Evolutionary conservation across 2,888 invertebrate species (phyloP), one percentile per base, ranked within the genome.

Genomic region (Liodrosophila aerea): DNA sequence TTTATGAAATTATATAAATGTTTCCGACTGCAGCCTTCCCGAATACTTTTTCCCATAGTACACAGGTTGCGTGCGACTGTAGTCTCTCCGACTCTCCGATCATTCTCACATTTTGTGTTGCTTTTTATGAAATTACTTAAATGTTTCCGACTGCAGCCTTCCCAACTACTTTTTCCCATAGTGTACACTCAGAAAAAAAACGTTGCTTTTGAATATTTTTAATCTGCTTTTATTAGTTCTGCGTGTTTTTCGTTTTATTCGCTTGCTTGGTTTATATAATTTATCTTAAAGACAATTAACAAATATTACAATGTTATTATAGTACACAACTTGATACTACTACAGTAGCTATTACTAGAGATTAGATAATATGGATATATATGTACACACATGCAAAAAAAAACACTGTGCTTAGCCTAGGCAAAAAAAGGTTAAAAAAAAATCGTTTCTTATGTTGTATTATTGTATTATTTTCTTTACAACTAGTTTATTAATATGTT

Each of bases 281-380:
- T 80, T 65, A 78, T 85, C 83, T 85, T 82, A 81, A 64, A 73
- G 85, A 78, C 76, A 85, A 51, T 71, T 76, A 82, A 76, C 83
- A 82, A 70, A 51, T 75, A 62, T 62, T 61, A 62, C 50, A 43
- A 53, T 51, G 30, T 37, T 71, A 59, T 65, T 73, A 70, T 64
- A 44, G 60, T 56, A 57, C 73, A 67, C 57, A 58, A 64, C 43
- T 15, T 44, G 36, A 46, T 56, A 59, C 36, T 37, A 30, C 30
- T 53, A 53, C n/a, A n/a, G n/a, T n/a, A 8, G 16, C 8, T 22
- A 22, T 5, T 4, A 22, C 22, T 41, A 41, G 40, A 27, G 12
- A 41, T 27, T 41, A 27, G 27, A 36, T 53, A 37, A 44, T 54
- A 9, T 41, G 47, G 68, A 60, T 46, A 54, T 54, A 43, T 47